Conservation (phyloP, 1,140 invertebrate species). For the Panagrolaimus sp. region DNA sequence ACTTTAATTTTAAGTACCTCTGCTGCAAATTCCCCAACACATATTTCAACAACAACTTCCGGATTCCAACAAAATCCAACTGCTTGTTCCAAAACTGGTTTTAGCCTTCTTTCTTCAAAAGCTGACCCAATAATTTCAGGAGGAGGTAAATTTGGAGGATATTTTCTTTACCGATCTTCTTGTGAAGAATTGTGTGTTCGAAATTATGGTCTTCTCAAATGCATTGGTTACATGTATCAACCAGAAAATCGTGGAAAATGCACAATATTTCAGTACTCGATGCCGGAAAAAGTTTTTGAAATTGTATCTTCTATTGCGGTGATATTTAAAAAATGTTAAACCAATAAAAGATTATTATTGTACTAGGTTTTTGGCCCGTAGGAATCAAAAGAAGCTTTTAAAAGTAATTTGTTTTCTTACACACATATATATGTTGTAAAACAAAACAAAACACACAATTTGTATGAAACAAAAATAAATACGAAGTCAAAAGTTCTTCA, state of each 20-base stretch:
- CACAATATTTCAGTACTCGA: slow-evolving; percentile 1
- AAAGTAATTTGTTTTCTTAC: too few relatives aligned
- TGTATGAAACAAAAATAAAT: too few relatives aligned
- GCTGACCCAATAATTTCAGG: not conserved
- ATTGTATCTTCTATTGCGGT: too few relatives aligned
- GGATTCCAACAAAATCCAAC: not conserved
- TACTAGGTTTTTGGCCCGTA: too few relatives aligned
- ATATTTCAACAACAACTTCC: not conserved
- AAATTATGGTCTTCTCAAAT: slow-evolving; percentile 14
- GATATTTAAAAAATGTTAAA: too few relatives aligned
- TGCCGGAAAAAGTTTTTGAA: not conserved
- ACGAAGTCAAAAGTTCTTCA: too few relatives aligned
- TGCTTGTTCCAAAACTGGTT: not conserved
- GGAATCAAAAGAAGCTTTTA: too few relatives aligned
- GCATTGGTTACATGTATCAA: slow-evolving; percentile 17
- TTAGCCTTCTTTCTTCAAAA: not conserved
- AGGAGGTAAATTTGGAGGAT: slow-evolving; percentile 14
- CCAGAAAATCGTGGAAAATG: slow-evolving; percentile 12
- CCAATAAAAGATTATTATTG: too few relatives aligned
- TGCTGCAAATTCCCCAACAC: not conserved
- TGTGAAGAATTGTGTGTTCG: not conserved
- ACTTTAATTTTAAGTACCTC: not conserved
- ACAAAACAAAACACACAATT: too few relatives aligned
- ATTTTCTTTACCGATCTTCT: slow-evolving; percentile 6
- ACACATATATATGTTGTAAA: too few relatives aligned